Evolutionary conservation across 2,113 vertebrate species (phyloP).

Genomic region (Periophthalmus modestus): DNA sequence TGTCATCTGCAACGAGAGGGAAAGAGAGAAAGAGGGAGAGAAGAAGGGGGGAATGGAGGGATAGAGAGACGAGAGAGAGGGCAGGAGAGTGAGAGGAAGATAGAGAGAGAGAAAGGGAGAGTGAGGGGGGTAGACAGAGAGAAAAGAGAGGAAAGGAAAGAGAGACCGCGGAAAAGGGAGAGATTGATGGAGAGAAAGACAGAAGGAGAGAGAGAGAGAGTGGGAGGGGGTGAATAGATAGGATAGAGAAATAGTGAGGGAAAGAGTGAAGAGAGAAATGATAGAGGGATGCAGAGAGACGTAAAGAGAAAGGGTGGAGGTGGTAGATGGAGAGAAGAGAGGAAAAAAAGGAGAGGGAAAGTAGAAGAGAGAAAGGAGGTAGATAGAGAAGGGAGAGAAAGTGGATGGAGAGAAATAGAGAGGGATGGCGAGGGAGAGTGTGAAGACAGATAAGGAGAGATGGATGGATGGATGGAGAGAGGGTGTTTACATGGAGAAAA

Average conservation of each 20-base stretch:
- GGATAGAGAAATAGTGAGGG: background rate
- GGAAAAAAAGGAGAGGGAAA: background rate
- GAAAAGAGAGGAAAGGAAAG: background rate
- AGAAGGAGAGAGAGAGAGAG: background rate
- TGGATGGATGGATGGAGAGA: background rate
- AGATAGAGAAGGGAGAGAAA: background rate
- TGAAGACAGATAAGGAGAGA: background rate
- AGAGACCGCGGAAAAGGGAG: background rate
- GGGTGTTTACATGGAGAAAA: background rate
- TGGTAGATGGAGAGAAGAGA: background rate
- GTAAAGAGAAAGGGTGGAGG: background rate
- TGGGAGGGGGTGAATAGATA: background rate
- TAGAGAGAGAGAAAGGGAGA: background rate
- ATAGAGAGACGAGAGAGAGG: background rate
- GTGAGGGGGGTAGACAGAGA: background rate
- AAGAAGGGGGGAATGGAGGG: background rate
- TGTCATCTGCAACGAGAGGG: constrained; percentile 61
- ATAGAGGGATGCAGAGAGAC: background rate
- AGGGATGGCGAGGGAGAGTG: background rate
- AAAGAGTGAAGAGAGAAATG: no score
- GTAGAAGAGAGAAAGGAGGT: background rate
- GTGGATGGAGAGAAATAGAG: background rate
- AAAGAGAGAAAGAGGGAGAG: constrained; percentile 21
- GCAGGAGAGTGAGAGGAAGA: background rate
- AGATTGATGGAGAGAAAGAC: no score